These are phyloP conservation scores for Eledone cirrhosa DNA, from an alignment of 2,888 invertebrate species.

Conservation along the genomic window DNA sequence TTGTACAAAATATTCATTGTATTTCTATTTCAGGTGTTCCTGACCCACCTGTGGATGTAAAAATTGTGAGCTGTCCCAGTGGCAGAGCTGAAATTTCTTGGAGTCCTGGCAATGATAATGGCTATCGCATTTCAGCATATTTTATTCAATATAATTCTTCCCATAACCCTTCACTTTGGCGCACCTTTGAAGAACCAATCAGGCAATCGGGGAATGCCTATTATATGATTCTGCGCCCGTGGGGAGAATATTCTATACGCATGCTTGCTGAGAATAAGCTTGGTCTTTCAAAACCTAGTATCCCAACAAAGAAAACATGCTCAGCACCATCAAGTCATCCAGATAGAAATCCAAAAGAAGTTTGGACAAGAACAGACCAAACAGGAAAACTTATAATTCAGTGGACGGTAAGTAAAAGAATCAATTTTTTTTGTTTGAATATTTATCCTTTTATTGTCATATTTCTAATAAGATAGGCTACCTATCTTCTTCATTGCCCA, in stretches of 20 bases:
- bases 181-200: slow-evolving; percentile 49
- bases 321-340: slow-evolving; percentile 59
- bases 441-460: too few species aligned
- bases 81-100: slow-evolving; percentile 70
- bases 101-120: slow-evolving; percentile 91
- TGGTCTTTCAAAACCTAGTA: slow-evolving; percentile 64
- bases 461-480: too few species aligned
- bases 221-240: slow-evolving; percentile 56
- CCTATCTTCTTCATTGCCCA: too few species aligned
- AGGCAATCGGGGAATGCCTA: slow-evolving; percentile 37
- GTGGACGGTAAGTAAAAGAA: slow-evolving; percentile 60
- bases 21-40: slow-evolving; percentile 78
- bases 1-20: background rate
- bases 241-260: slow-evolving; percentile 65
- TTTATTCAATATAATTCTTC: slow-evolving; percentile 92
- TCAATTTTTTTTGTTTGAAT: background rate
- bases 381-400: slow-evolving; percentile 62
- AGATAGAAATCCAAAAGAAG: slow-evolving; percentile 62
- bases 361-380: slow-evolving; percentile 61
- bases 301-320: slow-evolving; percentile 53
- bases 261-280: slow-evolving; percentile 63
- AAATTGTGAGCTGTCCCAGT: slow-evolving; percentile 73
- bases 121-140: slow-evolving; percentile 88
- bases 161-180: slow-evolving; percentile 91
- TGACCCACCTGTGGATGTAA: slow-evolving; percentile 79